Evolutionary conservation across 2,888 invertebrate genomes (phyloP).

Genomic region (Plebejus anna): DNA sequence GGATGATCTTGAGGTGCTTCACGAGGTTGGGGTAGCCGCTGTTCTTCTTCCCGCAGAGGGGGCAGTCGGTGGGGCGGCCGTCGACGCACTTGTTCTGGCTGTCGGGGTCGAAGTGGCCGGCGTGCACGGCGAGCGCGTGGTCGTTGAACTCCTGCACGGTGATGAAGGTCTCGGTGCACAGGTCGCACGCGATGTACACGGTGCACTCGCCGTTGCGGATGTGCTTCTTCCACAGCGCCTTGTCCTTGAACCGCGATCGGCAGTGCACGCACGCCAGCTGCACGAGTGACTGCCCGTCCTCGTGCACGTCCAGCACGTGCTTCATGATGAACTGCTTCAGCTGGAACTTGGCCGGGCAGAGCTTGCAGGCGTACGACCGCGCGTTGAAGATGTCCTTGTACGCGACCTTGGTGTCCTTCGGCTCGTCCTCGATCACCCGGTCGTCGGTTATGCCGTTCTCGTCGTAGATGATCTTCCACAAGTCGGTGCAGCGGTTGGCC

Average conservation of each 20-base stretch:
- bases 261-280: constrained; percentile 70
- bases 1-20: constrained; percentile 76
- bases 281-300: constrained; percentile 69
- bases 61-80: constrained; percentile 74
- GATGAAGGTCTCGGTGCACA: constrained; percentile 68
- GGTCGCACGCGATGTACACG: constrained; percentile 77
- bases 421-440: constrained; percentile 65
- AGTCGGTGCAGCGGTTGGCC: constrained; percentile 69
- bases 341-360: constrained; percentile 75
- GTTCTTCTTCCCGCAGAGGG: constrained; percentile 77
- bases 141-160: constrained; percentile 73
- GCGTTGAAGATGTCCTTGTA: constrained; percentile 76
- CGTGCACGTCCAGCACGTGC: constrained; percentile 72
- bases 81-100: constrained; percentile 68
- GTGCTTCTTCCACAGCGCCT: constrained; percentile 67
- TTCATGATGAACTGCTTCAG: constrained; percentile 76
- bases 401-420: constrained; percentile 61
- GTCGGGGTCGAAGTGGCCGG: constrained; percentile 67
- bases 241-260: constrained; percentile 68
- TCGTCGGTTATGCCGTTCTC: constrained; percentile 74
- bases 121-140: constrained; percentile 69
- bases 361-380: constrained; percentile 72
- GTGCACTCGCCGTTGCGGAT: constrained; percentile 79
- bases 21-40: constrained; percentile 78
- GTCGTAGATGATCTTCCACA: constrained; percentile 75